Evolutionary conservation across 1,140 invertebrate genomes (phyloP).

Genomic region (Drosophila trapezifrons): DNA sequence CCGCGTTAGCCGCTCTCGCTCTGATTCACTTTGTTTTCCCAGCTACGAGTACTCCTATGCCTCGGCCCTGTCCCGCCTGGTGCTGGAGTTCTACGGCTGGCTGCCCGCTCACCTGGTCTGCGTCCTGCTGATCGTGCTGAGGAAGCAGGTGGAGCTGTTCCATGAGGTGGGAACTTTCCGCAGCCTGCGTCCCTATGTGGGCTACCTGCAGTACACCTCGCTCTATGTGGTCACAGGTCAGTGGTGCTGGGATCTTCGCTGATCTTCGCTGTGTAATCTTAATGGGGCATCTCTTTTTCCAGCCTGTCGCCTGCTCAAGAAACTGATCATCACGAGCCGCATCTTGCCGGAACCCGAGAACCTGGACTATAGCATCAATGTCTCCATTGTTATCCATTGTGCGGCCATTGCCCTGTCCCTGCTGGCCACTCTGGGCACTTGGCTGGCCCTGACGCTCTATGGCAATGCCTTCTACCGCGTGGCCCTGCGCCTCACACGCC

Average conservation of each 20-base stretch:
- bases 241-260: not conserved
- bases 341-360: slow-evolving; percentile 54
- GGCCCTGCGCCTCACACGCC: slow-evolving; percentile 55
- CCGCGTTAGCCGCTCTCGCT: slow-evolving; percentile 11
- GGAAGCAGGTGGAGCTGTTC: slow-evolving; percentile 67
- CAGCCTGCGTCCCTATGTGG: slow-evolving; percentile 60
- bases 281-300: not conserved
- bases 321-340: slow-evolving; percentile 48
- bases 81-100: slow-evolving; percentile 77
- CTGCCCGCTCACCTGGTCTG: slow-evolving; percentile 76
- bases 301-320: slow-evolving; percentile 72
- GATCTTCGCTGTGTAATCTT: not conserved
- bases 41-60: slow-evolving; percentile 78
- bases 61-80: slow-evolving; percentile 64
- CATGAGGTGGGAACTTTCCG: slow-evolving; percentile 57
- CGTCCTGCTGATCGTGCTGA: slow-evolving; percentile 70
- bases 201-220: slow-evolving; percentile 65
- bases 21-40: not conserved
- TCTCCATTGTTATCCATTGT: slow-evolving; percentile 71
- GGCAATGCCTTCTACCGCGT: slow-evolving; percentile 63
- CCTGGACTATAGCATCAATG: slow-evolving; percentile 63
- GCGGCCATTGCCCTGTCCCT: slow-evolving; percentile 65
- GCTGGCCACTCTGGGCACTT: slow-evolving; percentile 44
- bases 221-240: slow-evolving; percentile 77
- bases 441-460: slow-evolving; percentile 59